Base-by-base conservation (phyloP, 2,888 invertebrate genomes). In the Eurytoma adleriae region DNA sequence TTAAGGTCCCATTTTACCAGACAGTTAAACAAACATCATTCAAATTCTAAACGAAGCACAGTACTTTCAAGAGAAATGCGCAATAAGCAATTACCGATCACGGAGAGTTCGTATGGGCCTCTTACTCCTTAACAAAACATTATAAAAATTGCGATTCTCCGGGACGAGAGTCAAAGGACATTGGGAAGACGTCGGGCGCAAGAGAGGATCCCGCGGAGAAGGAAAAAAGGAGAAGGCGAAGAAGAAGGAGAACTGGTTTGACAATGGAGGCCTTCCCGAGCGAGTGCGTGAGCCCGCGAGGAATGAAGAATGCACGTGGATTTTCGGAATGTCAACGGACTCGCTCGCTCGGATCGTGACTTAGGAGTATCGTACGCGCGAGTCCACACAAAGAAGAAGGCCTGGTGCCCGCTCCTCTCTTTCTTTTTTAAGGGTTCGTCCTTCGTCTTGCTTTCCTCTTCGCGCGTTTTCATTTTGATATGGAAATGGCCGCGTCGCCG, bases 181-280 rank as follows among this genome's bases (percentile, higher is more conserved):
- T 40, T 10, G 40, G 40, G 40, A 40, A 40, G 40, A 10, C 40
- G 40, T 40, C 40, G 40, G 40, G 40, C 40, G 61, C 10, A 24
- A 5, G 12, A 12, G 61, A 72, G 67, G 20, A 70, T 62, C 71
- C 70, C 70, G 69, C 56, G 56, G 70, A 72, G 50, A 77, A 27
- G 59, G 18, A 57, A 30, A 78, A 30, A 14, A 50, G 73, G 61
- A 71, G 16, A 67, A 24, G 50, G 20, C 54, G n/a, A 16, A 20
- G 56, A 56, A 73, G n/a, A 54, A 66, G 57, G 74, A 82, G 78
- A 84, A 84, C 83, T 83, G 82, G 84, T 83, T 83, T 83, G 79
- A 83, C 82, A 83, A 84, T 84, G 84, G 83, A 77, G 81, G 79
- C 40, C 10, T 20, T 18, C 59, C 13, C 14, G 1, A 18, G 3